These are phyloP conservation scores for Porites lutea DNA, from an alignment of 64 coral and sea anemone species.

Conservation along the genomic window DNA sequence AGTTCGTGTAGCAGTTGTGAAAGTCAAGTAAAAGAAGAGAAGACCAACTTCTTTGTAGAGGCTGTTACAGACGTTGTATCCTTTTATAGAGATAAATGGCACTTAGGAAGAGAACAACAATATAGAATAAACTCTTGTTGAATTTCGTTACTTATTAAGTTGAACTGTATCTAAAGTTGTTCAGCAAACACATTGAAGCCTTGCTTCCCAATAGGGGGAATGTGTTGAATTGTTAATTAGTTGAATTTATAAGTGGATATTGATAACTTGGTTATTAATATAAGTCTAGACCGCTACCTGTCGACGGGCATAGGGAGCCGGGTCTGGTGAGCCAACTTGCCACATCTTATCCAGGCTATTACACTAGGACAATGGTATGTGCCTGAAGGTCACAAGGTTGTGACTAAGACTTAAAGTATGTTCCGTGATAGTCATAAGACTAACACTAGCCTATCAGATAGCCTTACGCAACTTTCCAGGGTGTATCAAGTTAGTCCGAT, in stretches of 20 bases:
- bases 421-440: too few species aligned
- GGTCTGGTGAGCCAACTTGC: too few species aligned
- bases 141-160: conserved; percentile 41
- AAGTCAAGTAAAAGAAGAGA: conserved; percentile 33
- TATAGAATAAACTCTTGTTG: conserved; percentile 9
- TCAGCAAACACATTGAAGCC: background rate
- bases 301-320: too few species aligned
- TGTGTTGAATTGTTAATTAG: conserved; percentile 25
- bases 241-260: conserved; percentile 9
- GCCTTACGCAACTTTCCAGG: too few species aligned
- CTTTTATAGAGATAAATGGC: conserved; percentile 35
- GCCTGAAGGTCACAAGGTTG: too few species aligned
- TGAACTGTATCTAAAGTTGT: conserved; percentile 24
- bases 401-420: too few species aligned
- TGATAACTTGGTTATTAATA: too few species aligned
- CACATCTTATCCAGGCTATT: too few species aligned
- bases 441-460: too few species aligned
- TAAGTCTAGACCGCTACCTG: too few species aligned
- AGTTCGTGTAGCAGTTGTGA: conserved; percentile 16
- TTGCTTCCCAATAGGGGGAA: conserved; percentile 35
- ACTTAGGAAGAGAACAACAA: conserved; percentile 6
- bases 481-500: too few species aligned
- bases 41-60: conserved; percentile 22
- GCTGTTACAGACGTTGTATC: conserved; percentile 37
- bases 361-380: too few species aligned